Percentiles rank a stretch among this genome's conserved stretches.
Evolutionary conservation across 2,797 vertebrate genomes (phyloP).

Genomic region (Cheirogaleus major): DNA sequence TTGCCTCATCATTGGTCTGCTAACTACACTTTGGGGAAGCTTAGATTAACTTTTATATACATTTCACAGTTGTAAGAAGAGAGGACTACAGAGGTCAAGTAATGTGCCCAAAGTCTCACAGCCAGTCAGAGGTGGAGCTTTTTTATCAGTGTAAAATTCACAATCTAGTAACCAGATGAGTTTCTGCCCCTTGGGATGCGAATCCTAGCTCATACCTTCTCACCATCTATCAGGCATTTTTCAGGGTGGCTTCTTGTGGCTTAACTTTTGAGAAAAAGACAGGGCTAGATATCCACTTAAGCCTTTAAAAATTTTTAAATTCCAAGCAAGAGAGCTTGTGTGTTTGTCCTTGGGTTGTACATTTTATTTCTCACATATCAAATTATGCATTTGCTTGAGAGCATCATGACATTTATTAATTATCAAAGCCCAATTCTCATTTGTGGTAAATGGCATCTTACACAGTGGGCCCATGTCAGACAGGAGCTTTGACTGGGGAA

Average conservation of each 20-base stretch:
- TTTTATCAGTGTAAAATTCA: background rate
- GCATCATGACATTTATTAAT: constrained; percentile 77
- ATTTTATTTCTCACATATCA: constrained; percentile 64
- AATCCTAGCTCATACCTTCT: background rate
- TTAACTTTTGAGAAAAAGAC: background rate
- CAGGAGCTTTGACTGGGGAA: constrained; percentile 71
- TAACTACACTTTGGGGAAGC: background rate
- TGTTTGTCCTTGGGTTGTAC: constrained; percentile 58
- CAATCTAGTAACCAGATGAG: background rate
- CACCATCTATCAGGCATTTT: background rate
- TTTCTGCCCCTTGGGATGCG: background rate
- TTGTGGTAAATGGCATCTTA: constrained; percentile 69
- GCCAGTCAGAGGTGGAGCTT: background rate
- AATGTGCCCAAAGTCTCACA: background rate
- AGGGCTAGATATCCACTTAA: constrained; percentile 7
- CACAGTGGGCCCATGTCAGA: constrained; percentile 72
- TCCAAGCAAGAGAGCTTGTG: background rate
- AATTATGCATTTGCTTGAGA: constrained; percentile 63
- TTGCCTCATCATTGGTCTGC: background rate
- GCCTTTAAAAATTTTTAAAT: constrained; percentile 38
- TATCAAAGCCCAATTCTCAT: constrained; percentile 67
- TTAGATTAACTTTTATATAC: background rate
- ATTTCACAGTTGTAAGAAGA: background rate
- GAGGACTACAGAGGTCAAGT: background rate
- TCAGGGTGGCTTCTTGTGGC: background rate